phyloP scores from a whole-genome alignment of 2,888 invertebrate genomes.

The Desoria tigrina region DNA sequence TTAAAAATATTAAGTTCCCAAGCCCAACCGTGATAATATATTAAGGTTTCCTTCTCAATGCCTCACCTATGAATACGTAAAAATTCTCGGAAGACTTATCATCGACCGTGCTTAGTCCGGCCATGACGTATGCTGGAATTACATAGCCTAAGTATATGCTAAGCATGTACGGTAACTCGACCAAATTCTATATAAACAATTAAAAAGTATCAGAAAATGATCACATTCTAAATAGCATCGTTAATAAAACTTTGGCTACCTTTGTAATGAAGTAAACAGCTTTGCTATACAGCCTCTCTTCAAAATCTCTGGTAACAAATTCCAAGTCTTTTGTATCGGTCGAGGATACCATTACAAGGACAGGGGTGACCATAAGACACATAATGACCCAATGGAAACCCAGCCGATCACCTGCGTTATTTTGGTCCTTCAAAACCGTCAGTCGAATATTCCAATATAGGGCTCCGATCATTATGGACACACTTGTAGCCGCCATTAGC shows the following conservation, averaged over 20 bases:
- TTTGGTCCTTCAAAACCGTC: conserved; percentile 63
- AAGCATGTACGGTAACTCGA: conserved; percentile 75
- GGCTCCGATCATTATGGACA: conserved; percentile 81
- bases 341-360: conserved; percentile 65
- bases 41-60: too few relatives aligned
- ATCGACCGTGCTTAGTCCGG: conserved; percentile 67
- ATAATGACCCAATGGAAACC: conserved; percentile 85
- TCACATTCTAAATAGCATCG: background rate
- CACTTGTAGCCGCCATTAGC: conserved; percentile 74
- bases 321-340: conserved; percentile 59
- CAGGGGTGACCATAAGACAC: conserved; percentile 76
- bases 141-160: conserved; percentile 81
- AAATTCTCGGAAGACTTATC: conserved; percentile 52
- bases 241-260: conserved; percentile 61
- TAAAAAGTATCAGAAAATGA: conserved; percentile 50
- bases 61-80: conserved; percentile 55
- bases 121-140: conserved; percentile 86
- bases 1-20: conserved; percentile 4
- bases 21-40: background rate
- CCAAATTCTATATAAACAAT: conserved; percentile 66
- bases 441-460: conserved; percentile 87
- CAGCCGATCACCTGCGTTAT: conserved; percentile 62
- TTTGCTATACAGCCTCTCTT: conserved; percentile 76
- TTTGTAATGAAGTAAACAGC: conserved; percentile 76
- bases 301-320: conserved; percentile 76